Evolutionary conservation across 2,888 invertebrate genomes (phyloP).

Genomic region (Augochlorella aurata): DNA sequence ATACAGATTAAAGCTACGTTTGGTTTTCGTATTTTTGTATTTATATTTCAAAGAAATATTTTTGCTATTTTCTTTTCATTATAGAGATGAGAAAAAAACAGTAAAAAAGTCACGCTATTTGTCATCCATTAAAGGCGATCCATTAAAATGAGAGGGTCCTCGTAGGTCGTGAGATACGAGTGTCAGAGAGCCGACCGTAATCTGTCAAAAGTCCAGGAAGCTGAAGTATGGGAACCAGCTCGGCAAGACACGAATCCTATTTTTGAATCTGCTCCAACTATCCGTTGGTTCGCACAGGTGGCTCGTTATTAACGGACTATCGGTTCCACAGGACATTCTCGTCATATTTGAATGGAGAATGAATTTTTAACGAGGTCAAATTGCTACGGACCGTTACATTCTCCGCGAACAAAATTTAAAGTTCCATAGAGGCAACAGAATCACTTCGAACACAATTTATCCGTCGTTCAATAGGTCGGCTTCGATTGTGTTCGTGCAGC

Average conservation of each 20-base stretch:
- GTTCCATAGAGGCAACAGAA: neutral
- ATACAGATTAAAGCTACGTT: too few species aligned
- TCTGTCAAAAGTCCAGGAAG: constrained; percentile 50
- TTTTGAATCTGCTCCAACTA: constrained; percentile 51
- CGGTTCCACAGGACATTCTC: neutral
- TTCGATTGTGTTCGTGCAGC: neutral
- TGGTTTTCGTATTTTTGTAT: too few species aligned
- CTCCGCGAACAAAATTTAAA: neutral
- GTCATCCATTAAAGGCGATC: neutral
- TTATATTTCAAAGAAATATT: too few species aligned
- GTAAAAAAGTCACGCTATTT: neutral
- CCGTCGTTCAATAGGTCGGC: neutral
- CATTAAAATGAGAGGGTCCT: neutral
- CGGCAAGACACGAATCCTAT: constrained; percentile 20
- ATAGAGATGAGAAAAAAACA: too few species aligned
- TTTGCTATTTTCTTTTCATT: too few species aligned
- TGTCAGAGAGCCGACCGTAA: constrained; percentile 35
- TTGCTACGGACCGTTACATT: neutral
- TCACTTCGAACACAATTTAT: neutral
- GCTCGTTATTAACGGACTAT: constrained; percentile 23
- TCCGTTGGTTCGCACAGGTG: constrained; percentile 21
- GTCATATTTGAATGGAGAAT: neutral
- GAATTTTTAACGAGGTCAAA: neutral
- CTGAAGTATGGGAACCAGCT: constrained; percentile 39
- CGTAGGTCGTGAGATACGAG: neutral